phyloP scores from a whole-genome alignment of 2,113 vertebrate genomes.

The Naja naja region DNA sequence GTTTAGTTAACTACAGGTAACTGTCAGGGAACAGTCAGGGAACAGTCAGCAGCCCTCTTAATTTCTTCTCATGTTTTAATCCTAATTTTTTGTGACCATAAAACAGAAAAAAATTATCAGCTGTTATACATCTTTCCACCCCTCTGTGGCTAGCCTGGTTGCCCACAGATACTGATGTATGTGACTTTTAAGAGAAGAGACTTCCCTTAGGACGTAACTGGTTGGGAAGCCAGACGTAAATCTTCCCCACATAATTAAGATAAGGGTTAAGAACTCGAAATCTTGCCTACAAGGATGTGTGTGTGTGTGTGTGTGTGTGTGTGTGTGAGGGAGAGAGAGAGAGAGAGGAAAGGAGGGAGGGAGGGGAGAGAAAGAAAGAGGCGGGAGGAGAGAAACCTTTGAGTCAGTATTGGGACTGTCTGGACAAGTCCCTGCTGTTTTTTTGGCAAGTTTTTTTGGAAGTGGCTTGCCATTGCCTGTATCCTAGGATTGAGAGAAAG shows the following conservation, averaged over 20 bases:
- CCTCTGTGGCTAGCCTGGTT: not conserved
- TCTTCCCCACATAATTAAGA: not conserved
- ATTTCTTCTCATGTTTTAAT: not conserved
- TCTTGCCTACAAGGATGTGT: not conserved
- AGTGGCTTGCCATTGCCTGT: not conserved
- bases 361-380: too few species aligned
- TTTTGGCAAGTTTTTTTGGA: not conserved
- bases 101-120: not conserved
- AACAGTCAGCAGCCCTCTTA: not conserved
- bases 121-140: not conserved
- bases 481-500: not conserved
- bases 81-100: not conserved
- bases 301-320: not conserved
- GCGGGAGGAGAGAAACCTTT: not conserved
- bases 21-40: too few species aligned
- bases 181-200: not conserved
- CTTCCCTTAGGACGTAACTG: not conserved
- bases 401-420: not conserved
- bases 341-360: too few species aligned
- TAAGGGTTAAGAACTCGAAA: not conserved
- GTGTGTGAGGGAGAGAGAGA: too few species aligned
- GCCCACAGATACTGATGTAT: not conserved
- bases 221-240: not conserved
- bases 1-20: not conserved
- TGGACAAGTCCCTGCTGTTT: not conserved